Percentiles rank a stretch among this genome's conserved stretches.
These are phyloP conservation scores for Odontamblyopus rebecca DNA, from an alignment of 2,797 vertebrate species.

Conservation along the genomic window DNA sequence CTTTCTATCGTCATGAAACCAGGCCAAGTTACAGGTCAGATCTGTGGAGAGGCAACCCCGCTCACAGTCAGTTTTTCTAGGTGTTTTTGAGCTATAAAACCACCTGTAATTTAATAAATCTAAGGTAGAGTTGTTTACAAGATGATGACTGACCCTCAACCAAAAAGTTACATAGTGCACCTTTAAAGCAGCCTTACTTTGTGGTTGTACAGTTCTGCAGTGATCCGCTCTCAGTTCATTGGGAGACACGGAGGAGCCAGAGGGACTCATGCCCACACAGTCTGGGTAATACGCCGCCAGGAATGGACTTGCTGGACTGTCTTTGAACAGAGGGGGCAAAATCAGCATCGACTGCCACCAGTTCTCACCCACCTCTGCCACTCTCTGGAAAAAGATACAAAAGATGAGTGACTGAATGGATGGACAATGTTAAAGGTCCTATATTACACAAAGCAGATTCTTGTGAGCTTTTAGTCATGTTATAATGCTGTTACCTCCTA, in stretches of 20 bases:
- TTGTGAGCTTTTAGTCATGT: too few species aligned
- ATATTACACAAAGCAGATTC: too few species aligned
- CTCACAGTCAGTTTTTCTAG: too few species aligned
- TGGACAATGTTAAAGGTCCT: neutral
- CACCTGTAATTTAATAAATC: too few species aligned
- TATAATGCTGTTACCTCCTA: too few species aligned
- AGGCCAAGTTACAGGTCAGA: too few species aligned
- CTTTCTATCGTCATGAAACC: too few species aligned
- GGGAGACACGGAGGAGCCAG: conserved; percentile 78
- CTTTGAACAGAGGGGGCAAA: conserved; percentile 93
- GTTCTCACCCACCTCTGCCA: conserved; percentile 90
- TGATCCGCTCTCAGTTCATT: conserved; percentile 83
- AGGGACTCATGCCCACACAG: conserved; percentile 99
- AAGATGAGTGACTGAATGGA: neutral
- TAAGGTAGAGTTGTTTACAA: too few species aligned
- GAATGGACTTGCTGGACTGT: conserved; percentile 91
- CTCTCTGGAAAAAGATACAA: conserved; percentile 77
- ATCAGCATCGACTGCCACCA: conserved; percentile 99
- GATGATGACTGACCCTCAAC: too few species aligned
- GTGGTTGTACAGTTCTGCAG: conserved; percentile 70
- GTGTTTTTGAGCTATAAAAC: too few species aligned
- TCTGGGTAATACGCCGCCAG: conserved; percentile 95
- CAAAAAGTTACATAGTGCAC: too few species aligned
- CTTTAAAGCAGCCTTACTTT: conserved; percentile 74
- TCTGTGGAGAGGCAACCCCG: too few species aligned